These are phyloP conservation scores for Xestia c-nigrum DNA, from an alignment of 2,888 invertebrate species.

Conservation along the genomic window DNA sequence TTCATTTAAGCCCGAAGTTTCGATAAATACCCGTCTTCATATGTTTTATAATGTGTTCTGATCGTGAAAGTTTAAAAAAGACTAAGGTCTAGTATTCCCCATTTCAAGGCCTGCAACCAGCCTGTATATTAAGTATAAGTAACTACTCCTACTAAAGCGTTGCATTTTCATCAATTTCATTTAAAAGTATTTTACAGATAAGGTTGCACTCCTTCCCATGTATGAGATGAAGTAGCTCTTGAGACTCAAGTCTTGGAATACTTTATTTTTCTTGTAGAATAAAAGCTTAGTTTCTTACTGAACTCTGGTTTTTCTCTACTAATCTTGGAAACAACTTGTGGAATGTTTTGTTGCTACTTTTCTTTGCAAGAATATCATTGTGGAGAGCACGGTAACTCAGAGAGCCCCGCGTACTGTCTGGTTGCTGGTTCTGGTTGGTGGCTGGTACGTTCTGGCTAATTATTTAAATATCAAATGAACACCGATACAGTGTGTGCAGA, in stretches of 20 bases:
- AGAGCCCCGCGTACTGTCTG: not conserved
- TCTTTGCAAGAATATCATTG: not conserved
- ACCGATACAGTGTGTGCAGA: slow-evolving; percentile 3
- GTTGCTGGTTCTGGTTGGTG: too few relatives aligned
- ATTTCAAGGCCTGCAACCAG: too few relatives aligned
- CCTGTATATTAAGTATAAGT: not conserved
- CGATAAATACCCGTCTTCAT: too few relatives aligned
- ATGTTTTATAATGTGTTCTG: too few relatives aligned
- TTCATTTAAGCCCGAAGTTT: too few relatives aligned
- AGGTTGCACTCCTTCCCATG: not conserved
- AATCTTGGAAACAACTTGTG: too few relatives aligned
- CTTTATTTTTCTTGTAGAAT: not conserved
- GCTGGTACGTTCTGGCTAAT: too few relatives aligned
- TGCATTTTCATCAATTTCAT: not conserved
- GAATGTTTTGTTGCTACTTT: not conserved
- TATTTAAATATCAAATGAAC: slow-evolving; percentile 12
- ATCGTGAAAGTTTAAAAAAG: too few relatives aligned
- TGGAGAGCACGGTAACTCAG: not conserved
- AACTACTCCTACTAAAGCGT: not conserved
- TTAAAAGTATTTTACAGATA: not conserved
- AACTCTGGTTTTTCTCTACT: too few relatives aligned
- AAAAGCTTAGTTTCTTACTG: not conserved
- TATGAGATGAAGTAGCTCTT: not conserved
- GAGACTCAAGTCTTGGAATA: not conserved
- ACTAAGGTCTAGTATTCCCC: too few relatives aligned